phyloP scores from a whole-genome alignment of 1,140 invertebrate species.

The Zaprionus capensis region DNA sequence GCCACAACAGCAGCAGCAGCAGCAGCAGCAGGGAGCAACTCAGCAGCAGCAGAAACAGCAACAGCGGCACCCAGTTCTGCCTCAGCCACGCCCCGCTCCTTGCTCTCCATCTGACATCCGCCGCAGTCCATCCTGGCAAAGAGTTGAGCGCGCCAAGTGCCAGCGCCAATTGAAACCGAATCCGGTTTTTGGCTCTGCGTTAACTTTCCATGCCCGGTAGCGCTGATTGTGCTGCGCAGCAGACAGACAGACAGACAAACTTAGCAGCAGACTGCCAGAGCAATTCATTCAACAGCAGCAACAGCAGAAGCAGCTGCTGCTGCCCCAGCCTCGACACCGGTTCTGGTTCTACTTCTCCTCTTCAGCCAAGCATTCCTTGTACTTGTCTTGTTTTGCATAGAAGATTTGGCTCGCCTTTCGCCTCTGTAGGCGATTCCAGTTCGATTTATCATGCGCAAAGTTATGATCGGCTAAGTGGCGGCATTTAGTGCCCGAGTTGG shows the following conservation, averaged over 20 bases:
- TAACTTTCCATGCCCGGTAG: slow-evolving; percentile 78
- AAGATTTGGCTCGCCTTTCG: slow-evolving; percentile 37
- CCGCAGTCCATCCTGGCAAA: slow-evolving; percentile 72
- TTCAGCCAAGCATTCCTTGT: background rate
- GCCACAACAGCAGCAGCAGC: slow-evolving; percentile 11
- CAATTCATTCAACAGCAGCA: slow-evolving; percentile 72
- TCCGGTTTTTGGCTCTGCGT: slow-evolving; percentile 68
- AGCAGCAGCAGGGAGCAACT: background rate
- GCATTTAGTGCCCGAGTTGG: slow-evolving; percentile 62
- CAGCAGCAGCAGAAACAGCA: background rate
- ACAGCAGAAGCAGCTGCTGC: slow-evolving; percentile 11
- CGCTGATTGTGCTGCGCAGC: slow-evolving; percentile 68
- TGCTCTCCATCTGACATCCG: slow-evolving; percentile 56
- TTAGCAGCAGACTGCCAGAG: slow-evolving; percentile 27
- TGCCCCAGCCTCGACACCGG: background rate
- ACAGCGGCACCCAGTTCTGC: slow-evolving; percentile 3
- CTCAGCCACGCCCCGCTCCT: slow-evolving; percentile 3
- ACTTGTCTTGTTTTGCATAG: slow-evolving; percentile 59
- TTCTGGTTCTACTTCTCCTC: slow-evolving; percentile 7
- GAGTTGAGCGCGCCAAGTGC: slow-evolving; percentile 61
- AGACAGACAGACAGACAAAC: slow-evolving; percentile 11
- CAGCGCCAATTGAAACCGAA: slow-evolving; percentile 69
- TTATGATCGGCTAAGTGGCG: slow-evolving; percentile 74
- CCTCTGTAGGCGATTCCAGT: slow-evolving; percentile 64
- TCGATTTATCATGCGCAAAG: slow-evolving; percentile 74